Evolutionary conservation across 2,113 vertebrate genomes (phyloP).

Genomic region (rat (Rattus norvegicus)): GRCr8 NC_086038.1:33772001-33772500

Average conservation of each 20-base stretch:
- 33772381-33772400: neutral
- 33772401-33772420: neutral
- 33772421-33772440: neutral
- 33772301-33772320: neutral
- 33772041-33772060: slow-evolving; percentile 4
- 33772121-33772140: neutral
- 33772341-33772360: neutral
- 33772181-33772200: neutral
- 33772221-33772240: neutral
- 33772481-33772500: neutral
- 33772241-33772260: neutral
- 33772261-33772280: neutral
- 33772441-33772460: too few species aligned
- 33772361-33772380: neutral
- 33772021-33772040: slow-evolving; percentile 2
- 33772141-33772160: neutral
- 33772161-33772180: slow-evolving; percentile 3
- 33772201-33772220: neutral
- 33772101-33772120: neutral
- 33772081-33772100: neutral
- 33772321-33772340: neutral
- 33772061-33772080: neutral
- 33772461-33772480: neutral
- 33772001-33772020: neutral
- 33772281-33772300: neutral